Evolutionary conservation across 1,140 invertebrate genomes (phyloP).

Genomic region (Orius laevigatus): DNA sequence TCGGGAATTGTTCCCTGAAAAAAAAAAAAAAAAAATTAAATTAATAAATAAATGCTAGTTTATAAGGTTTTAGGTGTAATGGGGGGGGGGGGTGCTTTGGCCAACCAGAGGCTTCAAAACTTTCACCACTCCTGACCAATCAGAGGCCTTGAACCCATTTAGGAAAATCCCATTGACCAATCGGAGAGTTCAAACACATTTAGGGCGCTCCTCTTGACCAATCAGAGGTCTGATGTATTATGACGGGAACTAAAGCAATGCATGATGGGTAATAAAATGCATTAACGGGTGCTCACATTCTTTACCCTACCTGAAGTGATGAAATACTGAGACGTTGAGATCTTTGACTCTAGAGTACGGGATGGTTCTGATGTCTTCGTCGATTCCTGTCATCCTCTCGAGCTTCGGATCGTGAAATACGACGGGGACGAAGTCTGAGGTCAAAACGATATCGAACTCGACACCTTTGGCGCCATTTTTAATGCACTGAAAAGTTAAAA

Average conservation of each 20-base stretch:
- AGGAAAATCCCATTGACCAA: no score
- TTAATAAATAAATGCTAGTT: not conserved
- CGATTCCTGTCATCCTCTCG: slow-evolving; percentile 44
- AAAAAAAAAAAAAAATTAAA: slow-evolving; percentile 15
- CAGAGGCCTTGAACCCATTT: no score
- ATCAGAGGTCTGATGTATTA: no score
- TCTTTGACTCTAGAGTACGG: slow-evolving; percentile 41
- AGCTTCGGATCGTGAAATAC: slow-evolving; percentile 56
- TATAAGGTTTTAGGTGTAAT: not conserved
- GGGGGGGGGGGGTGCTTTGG: no score
- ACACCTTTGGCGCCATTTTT: slow-evolving; percentile 46
- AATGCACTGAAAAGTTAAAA: slow-evolving; percentile 35
- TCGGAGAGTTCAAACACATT: no score
- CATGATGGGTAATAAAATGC: no score
- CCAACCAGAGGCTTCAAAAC: no score
- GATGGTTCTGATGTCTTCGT: slow-evolving; percentile 35
- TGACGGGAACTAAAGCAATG: no score
- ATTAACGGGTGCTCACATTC: no score
- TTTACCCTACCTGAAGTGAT: slow-evolving; percentile 19
- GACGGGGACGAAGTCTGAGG: slow-evolving; percentile 52
- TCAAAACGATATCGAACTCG: slow-evolving; percentile 60
- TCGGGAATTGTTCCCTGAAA: slow-evolving; percentile 31
- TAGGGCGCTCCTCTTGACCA: no score
- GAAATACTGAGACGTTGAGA: slow-evolving; percentile 16
- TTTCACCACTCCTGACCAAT: no score